These are phyloP conservation scores for Melipona beecheii DNA, from an alignment of 2,888 invertebrate genomes.

Conservation along the genomic window DNA sequence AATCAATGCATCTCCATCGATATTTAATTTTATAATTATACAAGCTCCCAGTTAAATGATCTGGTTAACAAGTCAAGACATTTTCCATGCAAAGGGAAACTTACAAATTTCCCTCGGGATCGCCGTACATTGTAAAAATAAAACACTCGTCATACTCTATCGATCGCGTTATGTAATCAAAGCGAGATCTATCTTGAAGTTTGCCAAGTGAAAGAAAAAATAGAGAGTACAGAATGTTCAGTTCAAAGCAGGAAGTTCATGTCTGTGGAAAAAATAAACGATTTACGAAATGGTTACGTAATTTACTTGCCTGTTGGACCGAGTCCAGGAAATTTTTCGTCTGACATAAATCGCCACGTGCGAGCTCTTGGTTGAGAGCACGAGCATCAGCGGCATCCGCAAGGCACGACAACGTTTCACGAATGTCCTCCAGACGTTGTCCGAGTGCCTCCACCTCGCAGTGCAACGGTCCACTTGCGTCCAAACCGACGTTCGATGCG, in stretches of 20 bases:
- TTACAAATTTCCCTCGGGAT: background rate
- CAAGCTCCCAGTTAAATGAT: background rate
- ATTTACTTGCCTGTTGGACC: slow-evolving; percentile 89
- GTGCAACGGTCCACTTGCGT: slow-evolving; percentile 89
- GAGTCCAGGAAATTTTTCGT: slow-evolving; percentile 88
- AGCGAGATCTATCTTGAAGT: background rate
- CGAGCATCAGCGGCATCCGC: slow-evolving; percentile 92
- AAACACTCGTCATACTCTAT: background rate
- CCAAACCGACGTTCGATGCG: slow-evolving; percentile 91
- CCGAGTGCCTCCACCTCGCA: slow-evolving; percentile 92
- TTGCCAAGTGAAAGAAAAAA: background rate
- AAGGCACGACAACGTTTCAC: slow-evolving; percentile 89
- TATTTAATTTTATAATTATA: too few relatives aligned
- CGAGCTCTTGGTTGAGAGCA: slow-evolving; percentile 85
- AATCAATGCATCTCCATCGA: too few relatives aligned
- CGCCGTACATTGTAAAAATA: background rate
- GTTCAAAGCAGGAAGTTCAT: background rate
- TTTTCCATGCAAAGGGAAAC: background rate
- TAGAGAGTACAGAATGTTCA: background rate
- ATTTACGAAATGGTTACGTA: slow-evolving; percentile 29
- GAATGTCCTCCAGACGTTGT: slow-evolving; percentile 90
- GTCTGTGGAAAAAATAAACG: background rate
- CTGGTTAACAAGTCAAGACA: background rate
- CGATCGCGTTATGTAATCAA: background rate
- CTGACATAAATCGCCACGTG: slow-evolving; percentile 86